Conservation (phyloP, 2,113 vertebrate species). For the Forbesichthys agassizii region DNA sequence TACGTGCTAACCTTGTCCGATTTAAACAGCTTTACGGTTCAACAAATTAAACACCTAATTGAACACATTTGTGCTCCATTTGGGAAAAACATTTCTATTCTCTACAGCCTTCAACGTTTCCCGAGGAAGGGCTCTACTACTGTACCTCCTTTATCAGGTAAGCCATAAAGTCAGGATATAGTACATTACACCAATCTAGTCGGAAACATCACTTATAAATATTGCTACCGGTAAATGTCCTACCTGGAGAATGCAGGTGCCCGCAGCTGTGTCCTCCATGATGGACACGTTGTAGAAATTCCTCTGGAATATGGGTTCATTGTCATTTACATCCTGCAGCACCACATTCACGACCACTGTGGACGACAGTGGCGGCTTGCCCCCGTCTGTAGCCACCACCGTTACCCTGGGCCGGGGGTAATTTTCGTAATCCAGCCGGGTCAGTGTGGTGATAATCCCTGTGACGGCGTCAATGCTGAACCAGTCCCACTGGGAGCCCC, state of each 20-base stretch:
- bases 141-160: slow-evolving; percentile 1
- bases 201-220: not conserved
- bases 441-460: slow-evolving; percentile 91
- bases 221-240: slow-evolving; percentile 34
- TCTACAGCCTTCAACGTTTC: slow-evolving; percentile 19
- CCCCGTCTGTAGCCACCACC: slow-evolving; percentile 88
- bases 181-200: slow-evolving; percentile 26
- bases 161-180: not conserved
- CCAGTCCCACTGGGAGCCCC: slow-evolving; percentile 80
- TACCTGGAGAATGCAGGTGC: slow-evolving; percentile 96
- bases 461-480: slow-evolving; percentile 90
- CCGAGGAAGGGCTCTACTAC: slow-evolving; percentile 2
- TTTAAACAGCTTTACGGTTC: slow-evolving; percentile 61
- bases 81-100: slow-evolving; percentile 35
- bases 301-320: slow-evolving; percentile 88
- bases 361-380: slow-evolving; percentile 84
- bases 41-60: slow-evolving; percentile 47
- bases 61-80: slow-evolving; percentile 35
- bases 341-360: slow-evolving; percentile 86
- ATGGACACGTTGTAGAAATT: slow-evolving; percentile 92
- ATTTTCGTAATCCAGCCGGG: slow-evolving; percentile 90
- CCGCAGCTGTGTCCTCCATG: slow-evolving; percentile 85
- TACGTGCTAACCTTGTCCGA: slow-evolving; percentile 54
- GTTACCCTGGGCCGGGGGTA: slow-evolving; percentile 87
- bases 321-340: slow-evolving; percentile 96